Evolutionary conservation across 1,140 invertebrate genomes (phyloP), one percentile per base, ranked within the genome.

Genomic region (Drosophila erecta): DNA sequence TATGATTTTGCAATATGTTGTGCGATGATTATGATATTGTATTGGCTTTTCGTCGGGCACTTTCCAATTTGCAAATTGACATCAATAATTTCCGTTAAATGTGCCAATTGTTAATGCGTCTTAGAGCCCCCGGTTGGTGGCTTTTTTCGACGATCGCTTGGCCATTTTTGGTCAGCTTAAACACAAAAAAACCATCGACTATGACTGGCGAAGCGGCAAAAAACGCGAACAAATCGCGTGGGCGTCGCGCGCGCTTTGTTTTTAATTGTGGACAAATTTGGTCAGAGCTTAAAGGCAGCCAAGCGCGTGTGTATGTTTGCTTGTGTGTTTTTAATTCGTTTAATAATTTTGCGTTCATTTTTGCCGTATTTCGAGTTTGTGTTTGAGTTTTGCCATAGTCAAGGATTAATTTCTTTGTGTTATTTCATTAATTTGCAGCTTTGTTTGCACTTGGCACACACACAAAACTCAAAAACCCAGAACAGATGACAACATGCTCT

Each of bases 11-110:
- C 11, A 8, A 27, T 22, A 54, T 15, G 65, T 60, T 53, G 65
- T 66, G 33, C 17, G 22, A 54, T 69, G 46, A 69, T 57, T 37
- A 65, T 70, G 47, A 56, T 76, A 69, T 57, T 50, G 35, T 10
- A 30, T 46, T 47, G 40, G 56, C 44, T 57, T 30, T 74, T 56
- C 44, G 50, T 70, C 59, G 62, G 54, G 61, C 79, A 83, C 85
- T 86, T 81, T 73, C 78, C 72, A 89, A 84, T 89, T 86, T 76
- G 76, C 84, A 79, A 70, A 80, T 80, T 73, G 72, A 77, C 66
- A 69, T 87, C 83, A 70, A 80, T 89, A 87, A 84, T 83, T 87
- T 89, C 83, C 84, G 79, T 87, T 87, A 76, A 87, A 87, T 89
- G 79, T 87, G 83, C 66, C 83, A 87, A 87, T 87, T 77, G 79